Conservation (phyloP, 2,797 vertebrate species). For the Ceryle rudis region DNA sequence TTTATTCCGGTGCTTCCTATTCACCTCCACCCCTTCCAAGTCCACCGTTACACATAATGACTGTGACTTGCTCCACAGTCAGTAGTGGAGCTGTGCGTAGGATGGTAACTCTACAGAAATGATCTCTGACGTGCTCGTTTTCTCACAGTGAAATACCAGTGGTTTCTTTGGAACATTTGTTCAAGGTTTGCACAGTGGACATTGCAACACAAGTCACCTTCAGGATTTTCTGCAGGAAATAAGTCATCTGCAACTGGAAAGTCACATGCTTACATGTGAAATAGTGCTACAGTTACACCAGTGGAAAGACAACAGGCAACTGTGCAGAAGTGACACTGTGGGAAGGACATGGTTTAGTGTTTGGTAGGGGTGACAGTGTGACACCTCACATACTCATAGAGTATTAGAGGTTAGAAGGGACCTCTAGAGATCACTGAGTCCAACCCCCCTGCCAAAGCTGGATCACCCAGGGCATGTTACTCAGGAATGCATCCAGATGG, state of each 20-base stretch:
- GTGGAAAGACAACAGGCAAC: accelerated
- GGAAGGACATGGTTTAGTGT: neutral
- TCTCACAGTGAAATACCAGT: neutral
- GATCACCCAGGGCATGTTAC: too few relatives aligned
- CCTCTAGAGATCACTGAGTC: too few relatives aligned
- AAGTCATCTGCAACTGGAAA: neutral
- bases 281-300: accelerated
- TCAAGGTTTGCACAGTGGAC: neutral
- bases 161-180: neutral
- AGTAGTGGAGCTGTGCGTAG: accelerated
- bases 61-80: accelerated
- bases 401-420: too few relatives aligned
- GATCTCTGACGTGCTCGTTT: accelerated
- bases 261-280: neutral
- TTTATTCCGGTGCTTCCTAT: neutral
- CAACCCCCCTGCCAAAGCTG: too few relatives aligned
- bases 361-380: neutral
- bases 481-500: too few relatives aligned
- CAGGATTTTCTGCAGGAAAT: neutral
- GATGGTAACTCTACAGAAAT: neutral
- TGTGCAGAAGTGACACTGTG: neutral
- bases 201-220: neutral
- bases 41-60: neutral
- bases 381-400: neutral
- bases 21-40: neutral